These are phyloP conservation scores for Bubo scandiacus DNA, from an alignment of 2,113 vertebrate species.

Conservation along the genomic window DNA sequence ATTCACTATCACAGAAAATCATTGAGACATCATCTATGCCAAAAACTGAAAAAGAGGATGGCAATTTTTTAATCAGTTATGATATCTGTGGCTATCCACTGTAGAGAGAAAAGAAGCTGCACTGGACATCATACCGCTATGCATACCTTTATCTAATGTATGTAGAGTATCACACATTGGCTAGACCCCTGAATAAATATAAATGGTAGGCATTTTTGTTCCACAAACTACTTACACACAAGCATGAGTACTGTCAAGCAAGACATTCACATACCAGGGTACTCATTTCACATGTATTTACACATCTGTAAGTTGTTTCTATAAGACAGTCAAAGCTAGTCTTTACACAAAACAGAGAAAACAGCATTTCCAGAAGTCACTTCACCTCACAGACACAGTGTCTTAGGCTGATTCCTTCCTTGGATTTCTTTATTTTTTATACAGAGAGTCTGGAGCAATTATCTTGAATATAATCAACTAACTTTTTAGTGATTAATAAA, in stretches of 20 bases:
- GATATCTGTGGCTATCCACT: background rate
- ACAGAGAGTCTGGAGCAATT: background rate
- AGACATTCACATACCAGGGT: background rate
- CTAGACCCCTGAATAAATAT: background rate
- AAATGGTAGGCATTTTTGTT: background rate
- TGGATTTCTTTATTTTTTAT: background rate
- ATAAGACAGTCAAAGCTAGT: background rate
- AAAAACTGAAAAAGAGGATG: background rate
- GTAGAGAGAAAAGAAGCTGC: background rate
- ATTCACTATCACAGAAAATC: constrained; percentile 15
- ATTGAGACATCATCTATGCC: background rate
- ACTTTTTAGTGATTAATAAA: background rate
- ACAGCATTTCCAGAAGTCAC: background rate
- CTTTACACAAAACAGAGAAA: background rate
- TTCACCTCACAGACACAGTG: background rate
- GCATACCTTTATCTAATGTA: background rate
- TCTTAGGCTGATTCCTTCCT: background rate
- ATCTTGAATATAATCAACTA: background rate
- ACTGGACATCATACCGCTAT: background rate
- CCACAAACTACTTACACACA: background rate
- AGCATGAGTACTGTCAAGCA: background rate
- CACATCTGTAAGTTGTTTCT: background rate
- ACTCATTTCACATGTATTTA: background rate
- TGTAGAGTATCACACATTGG: background rate
- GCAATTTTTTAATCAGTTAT: background rate